phyloP scores from a whole-genome alignment of 2,797 vertebrate species.

The Buphagus erythrorhynchus region DNA sequence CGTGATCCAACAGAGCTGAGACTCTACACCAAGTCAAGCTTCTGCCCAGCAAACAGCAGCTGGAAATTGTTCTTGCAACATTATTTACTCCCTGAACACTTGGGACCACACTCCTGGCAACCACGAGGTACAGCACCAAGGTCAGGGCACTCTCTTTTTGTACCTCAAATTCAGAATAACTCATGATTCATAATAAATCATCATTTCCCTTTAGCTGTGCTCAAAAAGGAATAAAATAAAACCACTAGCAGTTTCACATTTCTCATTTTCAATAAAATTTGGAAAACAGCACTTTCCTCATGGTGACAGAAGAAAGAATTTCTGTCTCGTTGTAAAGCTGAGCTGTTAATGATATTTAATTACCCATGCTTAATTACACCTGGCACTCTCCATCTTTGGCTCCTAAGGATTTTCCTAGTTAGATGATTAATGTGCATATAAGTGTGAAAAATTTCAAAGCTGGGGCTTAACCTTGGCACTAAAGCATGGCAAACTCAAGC shows the following conservation, averaged over 20 bases:
- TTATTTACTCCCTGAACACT: neutral
- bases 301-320: neutral
- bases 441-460: conserved; percentile 23
- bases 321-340: neutral
- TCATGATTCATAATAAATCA: neutral
- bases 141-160: neutral
- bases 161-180: neutral
- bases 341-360: conserved; percentile 39
- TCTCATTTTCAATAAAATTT: neutral
- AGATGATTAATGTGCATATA: conserved; percentile 18
- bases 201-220: neutral
- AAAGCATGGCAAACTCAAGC: neutral
- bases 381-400: neutral
- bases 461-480: neutral
- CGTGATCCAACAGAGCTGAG: neutral
- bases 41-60: neutral
- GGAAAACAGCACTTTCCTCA: neutral
- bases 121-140: neutral
- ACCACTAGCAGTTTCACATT: neutral
- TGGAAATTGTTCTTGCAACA: neutral
- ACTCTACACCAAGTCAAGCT: neutral
- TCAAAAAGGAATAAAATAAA: neutral
- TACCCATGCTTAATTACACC: conserved; percentile 30
- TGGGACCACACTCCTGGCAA: neutral
- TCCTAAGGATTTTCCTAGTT: conserved; percentile 26